Percentiles rank a stretch among this genome's conserved stretches.
These are phyloP conservation scores for Rhyacophila brunnea DNA, from an alignment of 1,140 invertebrate genomes.

Conservation along the genomic window DNA sequence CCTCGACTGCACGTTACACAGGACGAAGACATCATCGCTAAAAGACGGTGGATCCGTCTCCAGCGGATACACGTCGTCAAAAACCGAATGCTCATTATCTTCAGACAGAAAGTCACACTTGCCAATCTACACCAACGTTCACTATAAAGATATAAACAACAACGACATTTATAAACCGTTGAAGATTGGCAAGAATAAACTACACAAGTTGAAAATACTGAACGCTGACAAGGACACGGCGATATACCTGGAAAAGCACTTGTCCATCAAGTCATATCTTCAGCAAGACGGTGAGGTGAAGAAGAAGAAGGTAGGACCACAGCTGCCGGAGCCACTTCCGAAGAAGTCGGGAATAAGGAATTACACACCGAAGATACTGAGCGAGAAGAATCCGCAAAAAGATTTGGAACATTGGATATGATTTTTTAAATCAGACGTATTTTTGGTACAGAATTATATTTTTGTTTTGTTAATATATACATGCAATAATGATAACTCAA, in stretches of 20 bases:
- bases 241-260: slow-evolving; percentile 57
- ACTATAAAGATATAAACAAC: slow-evolving; percentile 53
- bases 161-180: slow-evolving; percentile 54
- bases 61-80: slow-evolving; percentile 40
- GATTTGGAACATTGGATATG: slow-evolving; percentile 48
- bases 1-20: background rate
- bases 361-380: slow-evolving; percentile 65
- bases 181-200: slow-evolving; percentile 55
- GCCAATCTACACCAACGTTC: slow-evolving; percentile 54
- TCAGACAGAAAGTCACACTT: slow-evolving; percentile 45
- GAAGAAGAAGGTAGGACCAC: slow-evolving; percentile 36
- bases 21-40: background rate
- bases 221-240: slow-evolving; percentile 42
- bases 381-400: slow-evolving; percentile 48
- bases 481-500: too few species aligned
- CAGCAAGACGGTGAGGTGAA: slow-evolving; percentile 56
- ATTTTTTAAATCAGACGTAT: background rate
- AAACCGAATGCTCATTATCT: slow-evolving; percentile 38
- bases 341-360: slow-evolving; percentile 62
- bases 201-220: slow-evolving; percentile 45
- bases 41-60: slow-evolving; percentile 15
- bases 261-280: slow-evolving; percentile 61
- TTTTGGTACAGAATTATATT: too few species aligned
- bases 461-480: too few species aligned
- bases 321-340: slow-evolving; percentile 38